A percentile compares a stretch with the other conserved stretches of the same genome.
phyloP scores from a whole-genome alignment of 2,888 invertebrate genomes.

The Chrysopilus asiliformis region DNA sequence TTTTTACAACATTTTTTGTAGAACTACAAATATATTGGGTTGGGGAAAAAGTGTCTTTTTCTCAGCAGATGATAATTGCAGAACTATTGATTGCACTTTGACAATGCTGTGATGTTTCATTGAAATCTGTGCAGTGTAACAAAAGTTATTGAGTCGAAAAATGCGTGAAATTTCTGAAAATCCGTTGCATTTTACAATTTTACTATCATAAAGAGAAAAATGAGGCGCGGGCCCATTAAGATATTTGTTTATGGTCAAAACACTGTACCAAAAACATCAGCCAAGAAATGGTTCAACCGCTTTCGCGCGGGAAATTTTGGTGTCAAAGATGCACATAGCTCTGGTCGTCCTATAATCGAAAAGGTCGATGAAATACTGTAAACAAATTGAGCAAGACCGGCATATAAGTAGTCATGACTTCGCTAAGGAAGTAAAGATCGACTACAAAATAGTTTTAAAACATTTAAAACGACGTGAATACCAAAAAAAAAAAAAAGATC shows the following conservation, averaged over 20 bases:
- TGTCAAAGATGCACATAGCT: not conserved
- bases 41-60: no score
- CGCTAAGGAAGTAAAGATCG: not conserved
- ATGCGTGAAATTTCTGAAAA: not conserved
- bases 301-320: not conserved
- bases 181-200: not conserved
- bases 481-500: not conserved
- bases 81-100: no score
- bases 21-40: no score
- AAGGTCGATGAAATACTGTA: not conserved
- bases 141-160: not conserved
- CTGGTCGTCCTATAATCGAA: not conserved
- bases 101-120: no score
- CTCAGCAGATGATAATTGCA: no score
- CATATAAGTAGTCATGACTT: not conserved
- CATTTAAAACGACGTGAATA: not conserved
- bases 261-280: not conserved
- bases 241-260: not conserved
- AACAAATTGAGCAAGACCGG: not conserved
- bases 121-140: not conserved
- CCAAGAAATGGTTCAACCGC: not conserved
- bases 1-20: no score
- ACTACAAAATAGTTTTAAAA: not conserved
- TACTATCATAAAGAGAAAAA: not conserved
- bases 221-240: not conserved